Base-by-base conservation (phyloP, 2,888 invertebrate genomes). In the Strigamia transsilvanica region DNA sequence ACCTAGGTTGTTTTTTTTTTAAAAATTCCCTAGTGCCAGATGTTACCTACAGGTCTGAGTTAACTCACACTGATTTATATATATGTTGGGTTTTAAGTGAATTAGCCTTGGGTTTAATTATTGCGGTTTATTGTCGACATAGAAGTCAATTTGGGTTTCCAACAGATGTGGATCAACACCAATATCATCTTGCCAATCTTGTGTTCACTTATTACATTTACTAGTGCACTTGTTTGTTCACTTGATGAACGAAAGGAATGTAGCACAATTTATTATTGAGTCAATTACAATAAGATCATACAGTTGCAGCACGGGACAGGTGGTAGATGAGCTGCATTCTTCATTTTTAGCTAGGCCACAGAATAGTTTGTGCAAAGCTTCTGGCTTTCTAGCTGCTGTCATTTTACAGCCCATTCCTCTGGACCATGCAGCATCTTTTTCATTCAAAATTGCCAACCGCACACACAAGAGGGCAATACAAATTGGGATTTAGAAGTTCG, bases 41-140 rank as follows among this genome's bases (percentile, higher is more conserved):
- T 46, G 46, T 56, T 56, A 21, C 56, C 56, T 18, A 4, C 18
- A 18, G 56, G 56, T 4, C n/a, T 56, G 18, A 18, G 56, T 56
- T 18, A 56, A 15, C 18, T n/a, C 56, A 15, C 18, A 56, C 56
- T 56, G 56, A 56, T 56, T 56, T 56, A 56, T 56, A n/a, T 18
- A 18, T 18, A 18, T 7, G 9, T 9, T 56, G 18, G 9, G 56
- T 56, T 56, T 6, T 18, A 18, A 56, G 56, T 56, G 38, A 38
- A 38, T 38, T 38, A 0, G 38, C 38, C 38, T 13, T 18, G 56
- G 56, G 21, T 56, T 56, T 56, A 56, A 56, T 56, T 18, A 56
- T 18, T 56, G 56, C 56, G 56, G 56, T 56, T 56, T 56, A 56
- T 56, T 56, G 56, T 56, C 51, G 56, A 18, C 18, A 56, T 56